Evolutionary conservation across 2,797 vertebrate species (phyloP), one percentile per base, ranked within the genome.

Genomic region (Lycodopsis pacificus): DNA sequence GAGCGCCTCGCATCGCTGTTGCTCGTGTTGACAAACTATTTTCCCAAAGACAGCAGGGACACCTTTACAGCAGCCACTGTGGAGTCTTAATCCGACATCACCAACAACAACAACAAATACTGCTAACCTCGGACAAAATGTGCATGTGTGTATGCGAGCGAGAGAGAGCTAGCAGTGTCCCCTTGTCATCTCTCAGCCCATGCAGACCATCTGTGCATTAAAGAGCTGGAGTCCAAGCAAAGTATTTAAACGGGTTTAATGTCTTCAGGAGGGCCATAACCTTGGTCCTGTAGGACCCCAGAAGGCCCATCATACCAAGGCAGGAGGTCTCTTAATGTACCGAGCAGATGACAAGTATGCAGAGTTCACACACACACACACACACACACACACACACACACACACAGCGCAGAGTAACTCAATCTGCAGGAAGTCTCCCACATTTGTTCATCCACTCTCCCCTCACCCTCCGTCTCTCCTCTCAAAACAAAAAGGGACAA

Each of bases 271-370:
- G 89, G 83, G 87, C 94, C 85, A 88, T 94, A 85, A 95, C 95
- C 95, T 94, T 94, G 95, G 93, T 79, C 81, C 84, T 93, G 74
- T 80, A 75, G 88, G 90, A 80, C 56, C 86, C 89, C 78, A 74
- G 84, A 78, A 91, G 86, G 79, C 84, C 83, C 86, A 86, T 90
- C 87, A 90, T 1, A 51, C 79, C 68, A 46, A 89, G 86, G 90
- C 88, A 81, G 88, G 90, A 81, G 86, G 89, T 87, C 86, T 83
- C 82, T 88, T 93, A 94, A 94, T 92, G 89, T 82, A 87, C 76
- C 36, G 27, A 92, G 86, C 93, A 94, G 92, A 94, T 91, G 94
- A 94, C 93, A 94, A 88, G 91, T 89, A 90, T 85, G 65, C 85
- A 86, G 87, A 90, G 89, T 92, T 94, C 93, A 89, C 81, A 84